Conservation (phyloP, 2,888 invertebrate species). For the Leucophenga maculata region DNA sequence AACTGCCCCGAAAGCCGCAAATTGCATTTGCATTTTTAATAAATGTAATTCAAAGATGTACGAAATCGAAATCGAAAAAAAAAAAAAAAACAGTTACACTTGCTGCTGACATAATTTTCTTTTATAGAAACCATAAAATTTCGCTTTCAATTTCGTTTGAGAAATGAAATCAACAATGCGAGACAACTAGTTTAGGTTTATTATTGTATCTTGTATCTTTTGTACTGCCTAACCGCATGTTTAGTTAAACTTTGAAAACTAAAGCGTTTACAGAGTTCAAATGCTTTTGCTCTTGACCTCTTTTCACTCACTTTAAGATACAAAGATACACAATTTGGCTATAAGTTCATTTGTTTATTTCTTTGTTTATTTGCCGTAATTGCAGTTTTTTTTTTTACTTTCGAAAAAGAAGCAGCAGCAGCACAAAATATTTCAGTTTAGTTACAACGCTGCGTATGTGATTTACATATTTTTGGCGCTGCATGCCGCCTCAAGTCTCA, state of each 20-base stretch:
- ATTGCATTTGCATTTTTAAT: conserved; percentile 19
- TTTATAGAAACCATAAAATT: conserved; percentile 6
- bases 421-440: neutral
- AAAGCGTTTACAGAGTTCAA: conserved; percentile 51
- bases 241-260: neutral
- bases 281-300: conserved; percentile 63
- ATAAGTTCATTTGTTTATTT: neutral
- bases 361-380: neutral
- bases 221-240: too few species aligned
- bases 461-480: conserved; percentile 8
- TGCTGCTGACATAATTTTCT: neutral
- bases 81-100: neutral
- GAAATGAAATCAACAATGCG: conserved; percentile 29
- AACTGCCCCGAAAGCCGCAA: neutral
- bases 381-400: conserved; percentile 1
- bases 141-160: conserved; percentile 26
- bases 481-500: neutral
- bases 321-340: too few species aligned
- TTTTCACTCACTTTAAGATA: conserved; percentile 34
- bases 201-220: too few species aligned
- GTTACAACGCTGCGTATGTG: neutral
- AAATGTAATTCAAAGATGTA: conserved; percentile 17
- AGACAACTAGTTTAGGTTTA: conserved; percentile 26
- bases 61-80: conserved; percentile 29
- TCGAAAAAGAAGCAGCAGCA: neutral